Conservation (phyloP, 2,113 vertebrate genomes). For the Albula glossodonta region DNA sequence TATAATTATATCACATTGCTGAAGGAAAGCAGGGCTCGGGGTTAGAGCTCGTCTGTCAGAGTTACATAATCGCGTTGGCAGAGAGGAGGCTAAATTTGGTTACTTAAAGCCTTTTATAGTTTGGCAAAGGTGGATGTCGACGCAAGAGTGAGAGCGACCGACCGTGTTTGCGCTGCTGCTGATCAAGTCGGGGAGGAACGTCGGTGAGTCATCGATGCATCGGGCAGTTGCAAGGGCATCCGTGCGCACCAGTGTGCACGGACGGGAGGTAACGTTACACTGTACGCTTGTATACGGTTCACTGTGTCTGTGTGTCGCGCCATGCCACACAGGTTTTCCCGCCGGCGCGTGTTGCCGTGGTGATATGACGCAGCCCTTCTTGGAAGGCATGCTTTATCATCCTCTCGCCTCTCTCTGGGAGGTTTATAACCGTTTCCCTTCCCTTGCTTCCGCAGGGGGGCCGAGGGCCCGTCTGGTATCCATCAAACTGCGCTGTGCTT, state of each 20-base stretch:
- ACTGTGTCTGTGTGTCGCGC: neutral
- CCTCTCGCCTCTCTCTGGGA: neutral
- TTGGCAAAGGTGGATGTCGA: constrained; percentile 15
- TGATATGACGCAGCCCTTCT: neutral
- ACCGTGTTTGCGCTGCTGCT: constrained; percentile 9
- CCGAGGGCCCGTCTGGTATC: too few species aligned
- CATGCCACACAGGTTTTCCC: neutral
- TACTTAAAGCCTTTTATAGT: constrained; percentile 45
- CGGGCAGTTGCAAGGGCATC: neutral
- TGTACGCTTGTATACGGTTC: neutral
- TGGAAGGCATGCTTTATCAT: neutral
- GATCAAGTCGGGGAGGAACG: neutral
- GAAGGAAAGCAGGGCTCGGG: neutral
- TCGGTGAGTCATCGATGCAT: neutral
- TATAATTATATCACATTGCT: neutral
- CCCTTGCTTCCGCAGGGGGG: neutral
- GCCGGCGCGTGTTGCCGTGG: neutral
- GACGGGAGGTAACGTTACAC: neutral
- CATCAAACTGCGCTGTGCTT: neutral
- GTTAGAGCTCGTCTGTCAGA: neutral
- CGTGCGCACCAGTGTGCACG: neutral
- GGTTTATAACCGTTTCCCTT: neutral
- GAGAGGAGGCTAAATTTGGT: constrained; percentile 40
- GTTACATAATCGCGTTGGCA: constrained; percentile 32
- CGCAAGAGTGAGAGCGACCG: neutral